phyloP scores from a whole-genome alignment of 2,113 vertebrate species.

The Campylomormyrus numenius region DNA sequence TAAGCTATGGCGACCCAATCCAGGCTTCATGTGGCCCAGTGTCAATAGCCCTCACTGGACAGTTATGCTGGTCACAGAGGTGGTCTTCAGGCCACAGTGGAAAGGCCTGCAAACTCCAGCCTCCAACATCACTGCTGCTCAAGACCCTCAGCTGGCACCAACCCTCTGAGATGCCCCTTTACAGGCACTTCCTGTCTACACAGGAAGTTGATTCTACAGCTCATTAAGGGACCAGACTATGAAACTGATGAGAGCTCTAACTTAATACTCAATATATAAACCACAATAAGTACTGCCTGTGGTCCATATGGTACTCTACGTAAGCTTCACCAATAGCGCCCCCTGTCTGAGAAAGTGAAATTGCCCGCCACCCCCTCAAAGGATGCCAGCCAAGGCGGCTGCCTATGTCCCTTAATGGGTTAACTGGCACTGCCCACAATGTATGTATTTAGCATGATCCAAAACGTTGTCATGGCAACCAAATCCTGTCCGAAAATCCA shows the following conservation, averaged over 20 bases:
- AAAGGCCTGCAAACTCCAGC: background rate
- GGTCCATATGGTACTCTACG: background rate
- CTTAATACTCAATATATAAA: background rate
- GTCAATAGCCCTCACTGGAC: background rate
- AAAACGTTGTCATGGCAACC: background rate
- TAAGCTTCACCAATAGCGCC: background rate
- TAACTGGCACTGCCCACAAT: background rate
- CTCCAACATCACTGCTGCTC: background rate
- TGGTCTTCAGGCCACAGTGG: background rate
- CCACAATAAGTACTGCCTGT: background rate
- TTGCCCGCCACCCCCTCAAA: background rate
- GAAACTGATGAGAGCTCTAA: background rate
- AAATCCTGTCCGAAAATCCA: background rate
- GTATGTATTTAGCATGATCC: background rate
- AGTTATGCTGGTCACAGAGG: background rate
- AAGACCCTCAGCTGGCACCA: background rate
- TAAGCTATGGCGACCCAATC: background rate
- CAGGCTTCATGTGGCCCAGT: background rate
- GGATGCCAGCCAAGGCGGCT: background rate
- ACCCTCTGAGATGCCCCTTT: background rate
- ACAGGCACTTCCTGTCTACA: background rate
- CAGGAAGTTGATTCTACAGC: background rate
- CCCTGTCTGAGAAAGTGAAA: background rate
- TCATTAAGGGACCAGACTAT: background rate
- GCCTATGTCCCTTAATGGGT: background rate